These are phyloP conservation scores for Cherax quadricarinatus DNA, from an alignment of 1,140 invertebrate species.

Conservation along the genomic window DNA sequence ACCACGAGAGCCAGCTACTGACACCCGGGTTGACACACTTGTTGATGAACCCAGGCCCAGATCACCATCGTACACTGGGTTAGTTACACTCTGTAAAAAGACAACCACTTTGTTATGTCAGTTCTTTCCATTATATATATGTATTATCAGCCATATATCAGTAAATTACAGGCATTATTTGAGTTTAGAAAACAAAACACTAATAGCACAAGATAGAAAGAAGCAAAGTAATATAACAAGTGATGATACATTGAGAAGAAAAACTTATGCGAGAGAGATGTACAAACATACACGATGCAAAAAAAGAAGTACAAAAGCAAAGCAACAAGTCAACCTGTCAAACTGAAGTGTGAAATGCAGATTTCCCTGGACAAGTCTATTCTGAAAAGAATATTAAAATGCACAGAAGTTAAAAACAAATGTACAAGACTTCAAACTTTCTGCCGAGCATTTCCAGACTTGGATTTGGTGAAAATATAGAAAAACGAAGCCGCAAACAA, in stretches of 20 bases:
- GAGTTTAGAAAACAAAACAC: background rate
- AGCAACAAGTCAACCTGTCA: constrained; percentile 24
- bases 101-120: background rate
- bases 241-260: background rate
- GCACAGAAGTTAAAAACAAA: background rate
- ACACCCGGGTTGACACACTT: constrained; percentile 55
- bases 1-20: constrained; percentile 48
- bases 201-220: background rate
- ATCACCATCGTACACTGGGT: constrained; percentile 59
- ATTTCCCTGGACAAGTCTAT: background rate
- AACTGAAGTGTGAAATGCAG: constrained; percentile 10
- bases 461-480: background rate
- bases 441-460: background rate
- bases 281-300: background rate
- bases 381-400: constrained; percentile 28
- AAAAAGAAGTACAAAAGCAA: background rate
- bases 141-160: background rate
- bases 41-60: constrained; percentile 34
- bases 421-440: background rate
- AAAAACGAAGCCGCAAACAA: constrained; percentile 1
- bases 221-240: background rate
- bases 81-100: constrained; percentile 53
- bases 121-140: background rate
- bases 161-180: background rate
- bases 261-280: too few species aligned